A percentile compares a stretch with the other conserved stretches of the same genome.
Evolutionary conservation across 2,113 vertebrate genomes (phyloP).

Genomic region (Chiloscyllium plagiosum): DNA sequence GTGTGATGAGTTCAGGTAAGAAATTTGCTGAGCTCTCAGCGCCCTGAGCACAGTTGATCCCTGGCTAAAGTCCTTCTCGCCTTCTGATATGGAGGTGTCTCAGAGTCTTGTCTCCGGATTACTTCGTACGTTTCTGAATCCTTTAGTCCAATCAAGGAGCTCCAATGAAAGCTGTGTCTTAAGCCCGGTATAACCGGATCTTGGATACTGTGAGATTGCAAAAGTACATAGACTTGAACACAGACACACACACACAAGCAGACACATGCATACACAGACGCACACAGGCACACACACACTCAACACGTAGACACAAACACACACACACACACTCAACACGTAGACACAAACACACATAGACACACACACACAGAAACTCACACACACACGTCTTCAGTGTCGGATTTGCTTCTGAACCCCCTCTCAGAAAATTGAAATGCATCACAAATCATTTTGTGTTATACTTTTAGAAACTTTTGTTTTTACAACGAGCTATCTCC

Average conservation of each 20-base stretch:
- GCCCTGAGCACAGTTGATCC: not conserved
- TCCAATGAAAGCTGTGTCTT: not conserved
- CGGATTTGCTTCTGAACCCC: not conserved
- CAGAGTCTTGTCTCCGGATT: not conserved
- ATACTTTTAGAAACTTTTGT: not conserved
- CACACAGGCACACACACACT: too few species aligned
- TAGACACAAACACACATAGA: too few species aligned
- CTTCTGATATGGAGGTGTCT: not conserved
- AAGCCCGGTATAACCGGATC: not conserved
- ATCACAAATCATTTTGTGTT: not conserved
- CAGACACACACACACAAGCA: not conserved
- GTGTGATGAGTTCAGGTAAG: not conserved
- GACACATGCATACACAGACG: too few species aligned
- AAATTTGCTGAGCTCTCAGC: not conserved
- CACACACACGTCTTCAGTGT: not conserved
- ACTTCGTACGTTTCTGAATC: not conserved
- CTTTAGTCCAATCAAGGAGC: not conserved
- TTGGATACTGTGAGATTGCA: not conserved
- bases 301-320: too few species aligned
- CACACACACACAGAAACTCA: too few species aligned
- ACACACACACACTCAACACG: too few species aligned
- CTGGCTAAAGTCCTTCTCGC: not conserved
- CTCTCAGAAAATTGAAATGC: not conserved
- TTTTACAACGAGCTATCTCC: not conserved
- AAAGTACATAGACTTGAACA: not conserved